Base-by-base conservation (phyloP, 2,797 vertebrate genomes). In the Erpetoichthys calabaricus region DNA sequence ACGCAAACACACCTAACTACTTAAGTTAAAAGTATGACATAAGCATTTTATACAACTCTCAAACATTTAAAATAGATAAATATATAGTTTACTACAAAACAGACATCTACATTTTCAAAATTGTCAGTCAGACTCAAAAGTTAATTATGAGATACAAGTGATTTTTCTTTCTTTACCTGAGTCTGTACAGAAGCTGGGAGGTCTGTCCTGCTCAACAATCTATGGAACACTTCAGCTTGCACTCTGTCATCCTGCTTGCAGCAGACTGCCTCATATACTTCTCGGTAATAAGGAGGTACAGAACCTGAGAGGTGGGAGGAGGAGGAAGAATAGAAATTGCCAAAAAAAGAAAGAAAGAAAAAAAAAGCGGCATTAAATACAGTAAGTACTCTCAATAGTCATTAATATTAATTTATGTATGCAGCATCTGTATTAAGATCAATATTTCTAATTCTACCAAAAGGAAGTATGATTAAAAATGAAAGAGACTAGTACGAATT, bases 231-330 rank as follows among this genome's bases (percentile, higher is more conserved):
- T 60, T 79, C 74, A 10, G 73, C 67, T 56, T 77, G 75, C 56
- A 87, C 82, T 64, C 75, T 70, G 62, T 85, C 85, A 63, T 85
- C 80, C 9, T 72, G 78, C 68, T 80, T 80, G 68, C 73, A 75
- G 62, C 79, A 55, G 61, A 89, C 45, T 59, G 84, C 82, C 41
- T 86, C 84, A 60, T 86, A 73, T 3, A 89, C 82, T 65, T 89
- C 85, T 58, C 80, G 81, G 72, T 87, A 87, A 73, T 86, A 89
- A 44, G 81, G 71, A 67, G 84, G 84, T 61, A 87, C 86, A 53
- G 85, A 86, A 64, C 84, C 86, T 89, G n/a, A 2, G 9, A 25
- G 25, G 5, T 8, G 10, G 45, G 7, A 8, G 51, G 9, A 51
- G 41, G 9, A 3, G 3, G 8, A 6, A 6, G 7, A 47, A 3